These are phyloP conservation scores for Corydoras sp. DNA, from an alignment of 2,113 vertebrate genomes.

Conservation along the genomic window DNA sequence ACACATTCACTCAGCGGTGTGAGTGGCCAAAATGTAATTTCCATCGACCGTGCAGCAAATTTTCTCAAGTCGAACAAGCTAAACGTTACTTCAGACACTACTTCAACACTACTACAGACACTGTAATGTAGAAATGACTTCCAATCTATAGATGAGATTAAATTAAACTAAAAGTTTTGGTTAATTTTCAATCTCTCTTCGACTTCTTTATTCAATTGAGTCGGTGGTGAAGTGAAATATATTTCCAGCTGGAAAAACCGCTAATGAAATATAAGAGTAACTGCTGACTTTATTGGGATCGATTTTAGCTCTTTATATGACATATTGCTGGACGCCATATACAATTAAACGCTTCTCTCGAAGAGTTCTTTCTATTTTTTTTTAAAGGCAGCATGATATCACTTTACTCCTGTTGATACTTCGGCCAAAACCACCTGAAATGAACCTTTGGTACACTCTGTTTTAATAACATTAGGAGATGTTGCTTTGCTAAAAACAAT, in stretches of 20 bases:
- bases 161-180: conserved; percentile 2
- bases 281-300: not conserved
- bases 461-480: too few relatives aligned
- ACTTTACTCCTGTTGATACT: not conserved
- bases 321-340: not conserved
- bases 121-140: not conserved
- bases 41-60: not conserved
- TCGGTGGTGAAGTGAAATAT: not conserved
- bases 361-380: not conserved
- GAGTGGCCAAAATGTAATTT: not conserved
- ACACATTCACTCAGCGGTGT: not conserved
- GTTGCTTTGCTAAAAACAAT: too few relatives aligned
- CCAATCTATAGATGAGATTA: not conserved
- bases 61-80: not conserved
- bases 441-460: too few relatives aligned
- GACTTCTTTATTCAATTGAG: not conserved
- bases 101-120: not conserved
- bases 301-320: not conserved
- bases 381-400: not conserved
- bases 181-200: not conserved
- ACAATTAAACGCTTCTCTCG: not conserved
- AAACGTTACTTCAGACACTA: not conserved
- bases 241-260: not conserved
- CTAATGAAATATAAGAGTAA: not conserved
- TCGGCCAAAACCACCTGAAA: too few relatives aligned